Base-by-base conservation (phyloP, 2,888 invertebrate genomes). In the Priocnemis perturbator region DNA sequence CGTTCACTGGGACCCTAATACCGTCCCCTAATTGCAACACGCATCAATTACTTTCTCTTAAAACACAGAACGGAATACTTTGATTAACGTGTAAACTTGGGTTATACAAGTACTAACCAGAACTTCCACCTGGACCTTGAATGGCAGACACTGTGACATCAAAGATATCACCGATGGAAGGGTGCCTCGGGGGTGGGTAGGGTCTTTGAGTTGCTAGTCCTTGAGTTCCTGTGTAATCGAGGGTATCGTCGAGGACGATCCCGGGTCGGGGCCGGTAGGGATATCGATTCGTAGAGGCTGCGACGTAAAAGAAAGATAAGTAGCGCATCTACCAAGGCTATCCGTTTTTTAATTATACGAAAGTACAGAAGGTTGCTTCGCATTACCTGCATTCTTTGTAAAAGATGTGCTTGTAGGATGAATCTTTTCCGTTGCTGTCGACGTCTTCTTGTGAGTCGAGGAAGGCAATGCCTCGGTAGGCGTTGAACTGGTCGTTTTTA, bases 91-190 rank as follows among this genome's bases (percentile, higher is more conserved):
- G 37, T 37, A 3, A 37, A 9, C 37, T 26, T 26, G 37, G 14
- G 1, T 3, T 2, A 1, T 17, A 63, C n/a, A n/a, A n/a, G n/a
- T 69, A 69, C 69, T 68, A 66, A 83, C 86, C 86, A 0, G 83
- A 76, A 47, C 89, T 87, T 58, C 91, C 90, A 17, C 94, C 94
- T 0, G 95, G 94, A 0, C 96, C 96, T 86, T 97, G 97, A 69
- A 96, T 94, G 0, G 96, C 97, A 0, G 96, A 96, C 0, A 97
- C 94, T 0, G 96, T 96, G 0, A 97, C 94, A 82, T 97, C 96
- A 83, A 97, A 97, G 65, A 96, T 95, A 87, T 97, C 96, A 9
- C 94, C 95, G 83, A 90, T 89, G 87, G 91, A 52, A 81, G 87
- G 52, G 86, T 90, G 83, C 4, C 89, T 86, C 0, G 90, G 90